Evolutionary conservation across 1,140 invertebrate genomes (phyloP), one percentile per base, ranked within the genome.

Genomic region (Drosophila insularis): DNA sequence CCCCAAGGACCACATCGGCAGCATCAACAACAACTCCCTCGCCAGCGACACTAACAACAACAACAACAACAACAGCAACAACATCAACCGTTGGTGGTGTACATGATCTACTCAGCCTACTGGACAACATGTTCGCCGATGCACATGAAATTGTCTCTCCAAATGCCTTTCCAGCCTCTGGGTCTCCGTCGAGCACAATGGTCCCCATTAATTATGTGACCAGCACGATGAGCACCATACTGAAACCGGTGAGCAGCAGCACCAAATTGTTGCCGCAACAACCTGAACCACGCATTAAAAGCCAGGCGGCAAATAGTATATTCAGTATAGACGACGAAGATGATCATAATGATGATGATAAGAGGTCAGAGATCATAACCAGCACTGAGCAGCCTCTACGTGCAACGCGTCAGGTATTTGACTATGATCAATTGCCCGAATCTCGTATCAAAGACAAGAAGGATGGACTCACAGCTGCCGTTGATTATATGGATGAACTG

Each of bases 371-470:
- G 63, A 69, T 79, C 63, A 67, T 62, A 23, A 90, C 74, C 43
- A 80, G 74, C 63, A 84, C 82, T 32, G 90, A 89, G 31, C 72
- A 70, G 35, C 73, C 81, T 27, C 71, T 76, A 35, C 85, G 90
- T 8, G 80, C 80, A 56, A 82, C 79, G 19, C 78, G 90, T 35
- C 90, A 91, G 54, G 73, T 91, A 53, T 91, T 91, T 71, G 90
- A 91, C 75, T 91, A 91, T 78, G 90, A 91, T 80, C 89, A 91
- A 78, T 80, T 91, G 56, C 90, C 90, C 53, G 90, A 91, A 73
- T 90, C 90, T 46, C 75, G 85, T 40, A 63, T 91, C 58, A 35
- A 31, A 58, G 55, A 11, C 17, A 46, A 46, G 14, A 86, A 86
- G 60, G 71, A 64, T 8, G 71, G 68, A 50, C 63, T 69, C 37